Evolutionary conservation across 2,888 invertebrate genomes (phyloP).

Genomic region (Acleris emargana): DNA sequence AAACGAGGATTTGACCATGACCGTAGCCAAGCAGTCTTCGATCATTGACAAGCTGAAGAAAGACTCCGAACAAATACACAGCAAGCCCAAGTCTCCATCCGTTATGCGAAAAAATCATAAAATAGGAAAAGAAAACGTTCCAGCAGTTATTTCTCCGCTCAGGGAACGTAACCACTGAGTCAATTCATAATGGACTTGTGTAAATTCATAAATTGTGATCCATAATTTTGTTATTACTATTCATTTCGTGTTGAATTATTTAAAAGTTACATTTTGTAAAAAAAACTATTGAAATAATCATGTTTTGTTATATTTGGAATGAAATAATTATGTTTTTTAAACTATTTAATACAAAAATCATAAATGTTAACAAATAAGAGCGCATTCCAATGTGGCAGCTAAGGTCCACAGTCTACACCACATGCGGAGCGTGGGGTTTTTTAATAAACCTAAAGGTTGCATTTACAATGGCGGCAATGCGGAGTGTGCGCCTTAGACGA

Average conservation of each 20-base stretch:
- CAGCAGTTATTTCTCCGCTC: conserved; percentile 69
- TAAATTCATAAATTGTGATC: background rate
- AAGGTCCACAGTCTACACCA: too few relatives aligned
- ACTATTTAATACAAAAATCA: background rate
- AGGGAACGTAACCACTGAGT: conserved; percentile 71
- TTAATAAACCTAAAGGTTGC: too few relatives aligned
- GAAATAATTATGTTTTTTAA: conserved; percentile 16
- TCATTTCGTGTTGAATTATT: conserved; percentile 3
- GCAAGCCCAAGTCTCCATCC: conserved; percentile 72
- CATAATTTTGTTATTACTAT: background rate
- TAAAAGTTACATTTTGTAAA: conserved; percentile 4
- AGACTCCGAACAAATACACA: conserved; percentile 62
- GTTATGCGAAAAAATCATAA: conserved; percentile 66
- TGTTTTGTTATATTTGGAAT: conserved; percentile 19
- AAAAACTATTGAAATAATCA: conserved; percentile 9
- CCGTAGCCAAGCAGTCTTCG: conserved; percentile 72
- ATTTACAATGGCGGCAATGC: too few relatives aligned
- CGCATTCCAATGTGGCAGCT: too few relatives aligned
- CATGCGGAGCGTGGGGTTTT: too few relatives aligned
- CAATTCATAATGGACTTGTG: background rate
- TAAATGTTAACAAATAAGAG: too few relatives aligned
- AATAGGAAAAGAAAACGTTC: conserved; percentile 75
- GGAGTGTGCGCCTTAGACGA: too few relatives aligned
- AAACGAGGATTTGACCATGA: conserved; percentile 74
- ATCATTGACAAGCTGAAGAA: conserved; percentile 74